Evolutionary conservation across 2,113 vertebrate genomes (phyloP).

Genomic region (Pedionomus torquatus): DNA sequence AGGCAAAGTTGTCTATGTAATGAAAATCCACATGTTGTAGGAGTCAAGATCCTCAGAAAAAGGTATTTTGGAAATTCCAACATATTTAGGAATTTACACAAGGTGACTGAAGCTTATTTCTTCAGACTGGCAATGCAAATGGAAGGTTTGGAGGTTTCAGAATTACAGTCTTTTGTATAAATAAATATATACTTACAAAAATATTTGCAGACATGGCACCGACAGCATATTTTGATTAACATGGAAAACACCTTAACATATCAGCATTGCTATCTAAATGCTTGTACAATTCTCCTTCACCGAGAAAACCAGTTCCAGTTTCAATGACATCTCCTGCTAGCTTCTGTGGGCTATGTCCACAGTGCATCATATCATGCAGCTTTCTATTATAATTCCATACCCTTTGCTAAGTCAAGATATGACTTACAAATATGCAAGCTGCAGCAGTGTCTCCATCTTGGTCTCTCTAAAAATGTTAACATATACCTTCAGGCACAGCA

Average conservation of each 20-base stretch:
- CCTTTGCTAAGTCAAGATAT: slow-evolving; percentile 7
- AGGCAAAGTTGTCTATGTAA: accelerated
- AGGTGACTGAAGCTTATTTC: not conserved
- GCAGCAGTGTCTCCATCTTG: not conserved
- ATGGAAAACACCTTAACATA: not conserved
- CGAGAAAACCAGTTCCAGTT: not conserved
- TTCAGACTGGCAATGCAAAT: not conserved
- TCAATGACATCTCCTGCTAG: not conserved
- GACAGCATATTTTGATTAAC: not conserved
- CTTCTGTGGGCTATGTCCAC: not conserved
- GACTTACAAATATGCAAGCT: not conserved
- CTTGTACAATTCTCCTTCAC: not conserved
- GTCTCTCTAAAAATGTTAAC: not conserved
- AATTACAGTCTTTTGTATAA: not conserved
- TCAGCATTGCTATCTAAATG: not conserved
- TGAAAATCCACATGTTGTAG: not conserved
- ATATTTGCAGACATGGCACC: not conserved
- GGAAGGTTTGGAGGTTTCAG: not conserved
- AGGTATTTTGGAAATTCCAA: not conserved
- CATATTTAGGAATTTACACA: not conserved
- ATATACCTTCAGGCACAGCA: not conserved
- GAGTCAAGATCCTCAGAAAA: not conserved
- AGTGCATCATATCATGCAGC: not conserved
- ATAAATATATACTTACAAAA: not conserved
- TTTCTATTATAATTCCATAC: not conserved